A percentile compares a stretch with the other conserved stretches of the same genome.
Evolutionary conservation across 1,140 invertebrate species (phyloP).

Genomic region (Rhopalosiphum padi): DNA sequence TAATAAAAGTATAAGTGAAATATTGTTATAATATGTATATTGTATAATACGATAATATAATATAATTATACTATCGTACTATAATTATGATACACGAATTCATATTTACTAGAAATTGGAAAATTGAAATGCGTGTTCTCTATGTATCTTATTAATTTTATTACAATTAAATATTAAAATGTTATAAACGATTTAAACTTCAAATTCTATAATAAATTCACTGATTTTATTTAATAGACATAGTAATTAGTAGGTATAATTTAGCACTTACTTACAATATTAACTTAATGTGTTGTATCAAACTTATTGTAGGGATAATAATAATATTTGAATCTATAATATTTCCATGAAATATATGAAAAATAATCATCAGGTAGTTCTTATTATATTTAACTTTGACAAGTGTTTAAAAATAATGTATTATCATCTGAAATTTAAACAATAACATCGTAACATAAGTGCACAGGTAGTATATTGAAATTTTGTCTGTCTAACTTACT

Average conservation of each 20-base stretch:
- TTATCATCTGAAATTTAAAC: background rate
- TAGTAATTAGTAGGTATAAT: background rate
- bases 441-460: background rate
- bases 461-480: background rate
- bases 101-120: background rate
- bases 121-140: background rate
- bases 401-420: background rate
- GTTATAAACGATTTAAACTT: no score
- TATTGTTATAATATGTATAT: background rate
- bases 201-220: no score
- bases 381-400: background rate
- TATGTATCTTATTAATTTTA: background rate
- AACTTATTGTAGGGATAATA: background rate
- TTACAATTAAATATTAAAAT: no score
- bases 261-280: background rate
- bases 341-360: no score
- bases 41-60: no score
- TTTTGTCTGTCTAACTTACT: background rate
- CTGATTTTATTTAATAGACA: background rate
- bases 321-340: no score
- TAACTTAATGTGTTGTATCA: background rate
- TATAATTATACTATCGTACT: no score
- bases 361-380: no score
- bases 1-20: background rate
- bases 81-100: background rate